Base-by-base conservation (phyloP, 2,888 invertebrate species). In the Hydriomena furcata region DNA sequence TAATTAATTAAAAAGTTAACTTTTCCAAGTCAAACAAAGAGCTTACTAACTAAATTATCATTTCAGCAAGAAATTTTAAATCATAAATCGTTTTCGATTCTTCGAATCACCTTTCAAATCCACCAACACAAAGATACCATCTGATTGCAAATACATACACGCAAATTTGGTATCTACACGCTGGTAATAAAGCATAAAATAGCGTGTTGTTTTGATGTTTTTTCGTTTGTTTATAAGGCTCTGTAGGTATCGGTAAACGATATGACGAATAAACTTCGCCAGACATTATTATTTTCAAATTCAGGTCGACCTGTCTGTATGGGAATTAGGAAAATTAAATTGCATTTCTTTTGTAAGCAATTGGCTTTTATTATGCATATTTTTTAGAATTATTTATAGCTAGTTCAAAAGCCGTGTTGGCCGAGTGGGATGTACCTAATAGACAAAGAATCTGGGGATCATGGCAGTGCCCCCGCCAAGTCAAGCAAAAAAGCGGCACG, bases 201-300 rank as follows among this genome's bases (percentile, higher is more conserved):
- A 8, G 27, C 7, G 6, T 41, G 2, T 6, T 42, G 24, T 32
- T 49, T 17, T 4, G 4, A 17, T 17, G 17, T 2, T 17, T 25
- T 31, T 30, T n/a, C n/a, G 20, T 38, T n/a, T 17, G 11, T 31
- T 21, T 30, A 28, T 8, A 2, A 17, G 25, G 30, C 27, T 17
- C 13, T 38, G 20, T 50, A 55, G 53, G 65, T 61, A 61, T 57
- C 40, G 57, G 56, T 58, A 61, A 61, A 46, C 60, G 59, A 62
- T 65, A 70, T 69, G 79, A 74, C 70, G 76, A 80, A 78, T 75
- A 77, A 65, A n/a, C 63, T 67, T 61, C 61, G 61, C 71, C 82
- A 84, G 85, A 84, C 82, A 73, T 82, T 81, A 86, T 87, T 88
- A 88, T 86, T 84, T 86, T 84, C 80, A 73, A 79, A 88, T 87